These are phyloP conservation scores for Danio albolineatus DNA, from an alignment of 2,797 vertebrate species.

Conservation along the genomic window DNA sequence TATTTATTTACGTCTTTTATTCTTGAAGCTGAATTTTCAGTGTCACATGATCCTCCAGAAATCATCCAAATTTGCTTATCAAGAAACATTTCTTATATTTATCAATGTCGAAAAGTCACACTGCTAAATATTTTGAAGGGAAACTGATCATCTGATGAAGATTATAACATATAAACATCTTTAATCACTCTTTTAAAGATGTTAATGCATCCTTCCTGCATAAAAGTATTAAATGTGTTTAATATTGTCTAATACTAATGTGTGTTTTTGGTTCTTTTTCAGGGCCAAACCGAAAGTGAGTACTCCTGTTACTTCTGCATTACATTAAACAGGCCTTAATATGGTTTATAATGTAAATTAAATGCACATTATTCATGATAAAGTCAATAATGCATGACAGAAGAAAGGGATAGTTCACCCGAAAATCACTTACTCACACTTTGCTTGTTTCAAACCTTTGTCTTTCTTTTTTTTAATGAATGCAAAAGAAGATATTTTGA, in stretches of 20 bases:
- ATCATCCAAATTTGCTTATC: no score
- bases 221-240: not conserved
- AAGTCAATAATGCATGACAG: no score
- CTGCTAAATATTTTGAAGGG: not conserved
- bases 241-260: slow-evolving; percentile 1
- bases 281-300: slow-evolving; percentile 79
- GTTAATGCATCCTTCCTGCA: not conserved
- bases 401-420: no score
- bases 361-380: no score
- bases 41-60: not conserved
- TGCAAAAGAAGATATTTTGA: no score
- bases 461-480: no score
- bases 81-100: not conserved
- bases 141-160: not conserved
- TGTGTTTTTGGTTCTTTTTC: slow-evolving; percentile 13
- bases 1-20: not conserved
- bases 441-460: no score
- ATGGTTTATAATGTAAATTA: no score
- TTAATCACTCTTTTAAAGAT: not conserved
- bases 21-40: not conserved
- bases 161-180: not conserved
- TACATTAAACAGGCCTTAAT: not conserved
- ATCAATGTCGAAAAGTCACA: not conserved
- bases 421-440: no score
- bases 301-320: slow-evolving; percentile 5